phyloP scores from a whole-genome alignment of 1,140 invertebrate species.

The Dreissena polymorpha region DNA sequence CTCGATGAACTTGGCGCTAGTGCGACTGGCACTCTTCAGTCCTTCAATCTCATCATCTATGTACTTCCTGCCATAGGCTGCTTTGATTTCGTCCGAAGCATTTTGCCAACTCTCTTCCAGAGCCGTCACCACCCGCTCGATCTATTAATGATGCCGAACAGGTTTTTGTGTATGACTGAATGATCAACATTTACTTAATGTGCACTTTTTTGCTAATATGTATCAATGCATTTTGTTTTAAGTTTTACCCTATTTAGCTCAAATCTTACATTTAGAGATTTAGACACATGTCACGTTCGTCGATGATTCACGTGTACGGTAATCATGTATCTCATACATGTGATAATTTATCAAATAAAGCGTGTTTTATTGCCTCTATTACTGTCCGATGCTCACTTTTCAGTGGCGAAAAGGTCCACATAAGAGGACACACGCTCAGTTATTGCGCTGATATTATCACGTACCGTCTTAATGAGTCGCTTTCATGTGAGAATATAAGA shows the following conservation, averaged over 20 bases:
- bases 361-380: too few species aligned
- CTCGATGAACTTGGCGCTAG: conserved; percentile 43
- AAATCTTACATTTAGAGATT: not conserved
- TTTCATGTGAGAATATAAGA: too few species aligned
- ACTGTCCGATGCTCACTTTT: too few species aligned
- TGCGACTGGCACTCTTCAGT: conserved; percentile 16
- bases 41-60: conserved; percentile 56
- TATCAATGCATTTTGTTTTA: not conserved
- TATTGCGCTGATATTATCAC: too few species aligned
- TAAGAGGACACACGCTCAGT: too few species aligned
- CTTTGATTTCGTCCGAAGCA: conserved; percentile 54
- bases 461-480: too few species aligned
- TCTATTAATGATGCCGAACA: conserved; percentile 41
- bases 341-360: too few species aligned
- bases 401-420: too few species aligned
- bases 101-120: conserved; percentile 58
- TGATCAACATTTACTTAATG: not conserved
- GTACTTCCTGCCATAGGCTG: conserved; percentile 66
- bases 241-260: not conserved
- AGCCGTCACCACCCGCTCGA: conserved; percentile 41
- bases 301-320: too few species aligned
- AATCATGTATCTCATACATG: too few species aligned
- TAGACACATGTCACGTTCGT: too few species aligned
- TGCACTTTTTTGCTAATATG: not conserved
- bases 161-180: not conserved